Evolutionary conservation across 2,113 vertebrate species (phyloP).

Genomic region (Oceanites oceanicus): DNA sequence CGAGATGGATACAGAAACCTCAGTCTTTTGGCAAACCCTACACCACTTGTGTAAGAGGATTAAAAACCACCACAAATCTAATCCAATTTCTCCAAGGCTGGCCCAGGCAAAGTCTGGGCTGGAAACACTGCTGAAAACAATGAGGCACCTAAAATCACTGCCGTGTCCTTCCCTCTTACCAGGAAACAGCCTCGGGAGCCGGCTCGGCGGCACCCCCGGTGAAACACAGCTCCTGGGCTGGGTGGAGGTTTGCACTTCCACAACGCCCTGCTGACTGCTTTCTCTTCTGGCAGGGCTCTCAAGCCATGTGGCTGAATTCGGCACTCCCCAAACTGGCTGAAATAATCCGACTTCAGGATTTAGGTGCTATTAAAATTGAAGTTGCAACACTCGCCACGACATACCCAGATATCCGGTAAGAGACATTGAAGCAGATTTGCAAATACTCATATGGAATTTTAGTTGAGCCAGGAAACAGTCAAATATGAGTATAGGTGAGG

Average conservation of each 20-base stretch:
- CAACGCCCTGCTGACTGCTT: background rate
- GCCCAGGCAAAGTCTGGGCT: background rate
- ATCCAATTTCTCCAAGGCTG: background rate
- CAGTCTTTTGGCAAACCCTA: background rate
- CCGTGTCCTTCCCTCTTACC: background rate
- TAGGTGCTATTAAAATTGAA: conserved; percentile 82
- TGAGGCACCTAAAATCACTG: background rate
- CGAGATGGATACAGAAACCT: background rate
- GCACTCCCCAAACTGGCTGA: conserved; percentile 80
- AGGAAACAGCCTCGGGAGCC: background rate
- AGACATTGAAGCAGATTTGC: background rate
- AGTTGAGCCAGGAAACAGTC: background rate
- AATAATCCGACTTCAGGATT: conserved; percentile 85
- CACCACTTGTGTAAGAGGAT: background rate
- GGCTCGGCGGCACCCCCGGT: fast-evolving
- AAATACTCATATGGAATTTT: background rate
- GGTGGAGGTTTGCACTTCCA: background rate
- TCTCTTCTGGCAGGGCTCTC: conserved; percentile 76
- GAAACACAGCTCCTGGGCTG: background rate
- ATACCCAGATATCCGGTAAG: conserved; percentile 87
- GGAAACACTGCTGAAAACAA: background rate
- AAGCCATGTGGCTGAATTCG: conserved; percentile 73
- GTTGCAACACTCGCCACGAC: conserved; percentile 71
- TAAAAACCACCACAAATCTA: background rate
- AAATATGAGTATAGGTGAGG: background rate